These are phyloP conservation scores for Rhingia rostrata DNA, from an alignment of 2,888 invertebrate genomes.

Conservation along the genomic window DNA sequence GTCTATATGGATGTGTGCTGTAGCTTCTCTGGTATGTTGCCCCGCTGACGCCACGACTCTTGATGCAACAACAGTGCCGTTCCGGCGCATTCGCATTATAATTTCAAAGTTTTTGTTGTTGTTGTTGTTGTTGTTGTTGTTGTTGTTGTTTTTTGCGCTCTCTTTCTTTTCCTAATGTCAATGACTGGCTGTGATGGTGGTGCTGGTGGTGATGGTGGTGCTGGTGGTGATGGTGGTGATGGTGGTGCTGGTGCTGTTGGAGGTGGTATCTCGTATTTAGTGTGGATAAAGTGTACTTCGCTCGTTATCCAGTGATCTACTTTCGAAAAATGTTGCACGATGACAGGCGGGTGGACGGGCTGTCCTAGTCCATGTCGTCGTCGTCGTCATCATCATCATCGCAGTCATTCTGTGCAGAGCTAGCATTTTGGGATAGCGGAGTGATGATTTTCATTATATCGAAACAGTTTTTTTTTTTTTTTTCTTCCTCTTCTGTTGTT, in stretches of 20 bases:
- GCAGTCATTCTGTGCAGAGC: not conserved
- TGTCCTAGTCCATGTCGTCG: conserved; percentile 4
- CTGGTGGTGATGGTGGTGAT: conserved; percentile 14
- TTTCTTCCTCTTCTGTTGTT: not conserved
- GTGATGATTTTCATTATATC: conserved; percentile 63
- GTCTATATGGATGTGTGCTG: conserved; percentile 24
- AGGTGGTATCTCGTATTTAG: conserved; percentile 7
- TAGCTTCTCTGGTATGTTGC: not conserved
- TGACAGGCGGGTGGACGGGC: conserved; percentile 58
- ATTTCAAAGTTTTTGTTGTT: conserved; percentile 6
- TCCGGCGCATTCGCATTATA: conserved; percentile 32
- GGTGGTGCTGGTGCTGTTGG: conserved; percentile 7
- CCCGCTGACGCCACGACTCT: conserved; percentile 1
- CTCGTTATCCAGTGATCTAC: conserved; percentile 73
- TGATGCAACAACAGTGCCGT: conserved; percentile 1
- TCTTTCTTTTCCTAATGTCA: conserved; percentile 57
- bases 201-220: no score
- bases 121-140: not conserved
- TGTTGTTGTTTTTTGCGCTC: not conserved
- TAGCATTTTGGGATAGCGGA: conserved; percentile 36
- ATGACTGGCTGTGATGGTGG: conserved; percentile 56
- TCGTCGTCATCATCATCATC: not conserved
- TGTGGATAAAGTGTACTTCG: conserved; percentile 53
- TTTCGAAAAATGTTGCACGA: conserved; percentile 62
- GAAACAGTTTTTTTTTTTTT: conserved; percentile 21